Percentiles rank a stretch among this genome's conserved stretches.
phyloP scores from a whole-genome alignment of 2,888 invertebrate genomes.

The Melikaiella ostensackeni region DNA sequence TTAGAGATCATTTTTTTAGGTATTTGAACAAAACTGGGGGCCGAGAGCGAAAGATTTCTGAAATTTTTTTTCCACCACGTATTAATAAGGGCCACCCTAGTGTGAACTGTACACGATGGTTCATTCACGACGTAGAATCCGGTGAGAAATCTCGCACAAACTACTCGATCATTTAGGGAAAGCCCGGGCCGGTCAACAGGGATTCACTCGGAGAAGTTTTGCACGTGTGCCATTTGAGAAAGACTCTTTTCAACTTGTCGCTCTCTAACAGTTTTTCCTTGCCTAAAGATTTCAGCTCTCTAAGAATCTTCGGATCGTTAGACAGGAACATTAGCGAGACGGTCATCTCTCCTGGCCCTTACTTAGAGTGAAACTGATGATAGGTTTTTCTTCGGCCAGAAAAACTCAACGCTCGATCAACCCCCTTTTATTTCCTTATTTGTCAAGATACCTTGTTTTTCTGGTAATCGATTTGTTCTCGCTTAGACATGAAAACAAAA shows the following conservation, averaged over 20 bases:
- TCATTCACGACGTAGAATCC: not conserved
- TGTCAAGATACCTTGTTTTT: not conserved
- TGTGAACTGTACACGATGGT: not conserved
- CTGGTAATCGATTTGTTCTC: not conserved
- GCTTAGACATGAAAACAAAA: not conserved
- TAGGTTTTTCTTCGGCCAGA: not conserved
- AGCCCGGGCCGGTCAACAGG: slow-evolving; percentile 20
- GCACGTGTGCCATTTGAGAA: slow-evolving; percentile 12
- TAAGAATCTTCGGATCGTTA: slow-evolving; percentile 10
- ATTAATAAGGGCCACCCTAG: too few relatives aligned
- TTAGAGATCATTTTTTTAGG: too few relatives aligned
- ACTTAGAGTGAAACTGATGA: slow-evolving; percentile 15
- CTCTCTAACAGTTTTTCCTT: not conserved
- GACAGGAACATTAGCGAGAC: slow-evolving; percentile 27
- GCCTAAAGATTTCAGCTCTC: slow-evolving; percentile 2
- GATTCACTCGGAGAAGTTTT: slow-evolving; percentile 2
- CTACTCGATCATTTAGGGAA: slow-evolving; percentile 31
- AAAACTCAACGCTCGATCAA: not conserved
- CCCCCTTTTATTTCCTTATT: not conserved
- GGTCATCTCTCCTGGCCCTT: slow-evolving; percentile 3
- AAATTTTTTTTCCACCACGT: too few relatives aligned
- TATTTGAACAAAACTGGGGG: too few relatives aligned
- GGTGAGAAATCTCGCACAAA: slow-evolving; percentile 11
- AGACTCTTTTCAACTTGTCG: slow-evolving; percentile 6
- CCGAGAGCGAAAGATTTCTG: too few relatives aligned